phyloP scores from a whole-genome alignment of 2,113 vertebrate species.

The Mormyrus lacerda region DNA sequence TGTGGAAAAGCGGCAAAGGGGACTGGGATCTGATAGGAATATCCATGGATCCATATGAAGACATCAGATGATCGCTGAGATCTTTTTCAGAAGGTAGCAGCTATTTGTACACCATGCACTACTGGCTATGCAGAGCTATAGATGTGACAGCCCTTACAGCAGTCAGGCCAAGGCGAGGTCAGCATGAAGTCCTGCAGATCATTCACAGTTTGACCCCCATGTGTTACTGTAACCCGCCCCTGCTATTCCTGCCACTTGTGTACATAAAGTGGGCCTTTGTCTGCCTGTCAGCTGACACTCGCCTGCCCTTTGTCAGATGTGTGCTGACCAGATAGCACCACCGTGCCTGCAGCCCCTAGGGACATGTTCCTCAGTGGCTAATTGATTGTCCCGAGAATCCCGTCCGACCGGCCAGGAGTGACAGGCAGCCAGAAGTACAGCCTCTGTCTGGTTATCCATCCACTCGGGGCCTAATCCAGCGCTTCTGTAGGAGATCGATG shows the following conservation, averaged over 20 bases:
- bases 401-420: slow-evolving; percentile 43
- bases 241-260: background rate
- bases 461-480: slow-evolving; percentile 36
- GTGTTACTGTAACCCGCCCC: background rate
- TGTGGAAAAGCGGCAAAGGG: background rate
- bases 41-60: background rate
- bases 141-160: background rate
- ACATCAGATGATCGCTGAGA: background rate
- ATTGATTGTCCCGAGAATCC: slow-evolving; percentile 52
- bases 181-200: background rate
- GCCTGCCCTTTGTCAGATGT: slow-evolving; percentile 18
- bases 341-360: slow-evolving; percentile 30
- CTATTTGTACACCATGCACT: background rate
- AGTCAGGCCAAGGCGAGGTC: background rate
- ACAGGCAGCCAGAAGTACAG: slow-evolving; percentile 34
- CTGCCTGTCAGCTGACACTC: slow-evolving; percentile 11
- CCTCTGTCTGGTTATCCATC: slow-evolving; percentile 24
- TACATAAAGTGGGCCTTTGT: slow-evolving; percentile 11
- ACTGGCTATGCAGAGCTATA: background rate
- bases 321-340: slow-evolving; percentile 29
- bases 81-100: background rate
- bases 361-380: slow-evolving; percentile 45
- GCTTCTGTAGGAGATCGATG: slow-evolving; percentile 37
- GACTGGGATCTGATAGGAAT: background rate
- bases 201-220: background rate